Base-by-base conservation (phyloP, 2,797 vertebrate genomes). In the Sebastes vulpes region DNA sequence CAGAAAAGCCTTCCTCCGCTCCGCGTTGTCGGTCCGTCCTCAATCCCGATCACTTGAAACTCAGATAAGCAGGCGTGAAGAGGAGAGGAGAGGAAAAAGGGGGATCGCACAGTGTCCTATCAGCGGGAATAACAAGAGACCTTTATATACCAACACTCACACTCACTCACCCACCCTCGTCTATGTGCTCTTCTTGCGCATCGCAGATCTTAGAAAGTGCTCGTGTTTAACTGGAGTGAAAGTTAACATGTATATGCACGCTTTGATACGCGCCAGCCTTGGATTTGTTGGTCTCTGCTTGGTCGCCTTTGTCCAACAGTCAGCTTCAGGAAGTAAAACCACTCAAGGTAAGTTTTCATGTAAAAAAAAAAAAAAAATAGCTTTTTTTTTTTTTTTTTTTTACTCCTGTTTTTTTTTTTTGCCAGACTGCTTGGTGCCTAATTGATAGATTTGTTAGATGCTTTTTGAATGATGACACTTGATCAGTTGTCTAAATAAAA, bases 311-410 rank as follows among this genome's bases (percentile, higher is more conserved):
- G 97, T 99, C 95, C 96, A 97, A 87, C 95, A 95, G 93, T 93
- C 96, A 86, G 96, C 97, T 77, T 96, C 96, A 94, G 97, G 96
- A 92, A 96, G 95, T 96, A 98, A 96, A 96, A 93, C 93, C 85
- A 90, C 94, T 89, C 98, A 97, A 97, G 98, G 98, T 99, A 98
- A 98, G 97, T 93, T 93, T 90, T 81, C 74, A 66, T 75, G 68
- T 79, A 48, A 50, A 77, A 73, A 35, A 67, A 53, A 78, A 71
- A 71, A 74, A 53, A 78, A 71, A 71, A 74, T 26, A 38, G n/a
- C 63, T 11, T 35, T 42, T 66, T 61, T 16, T 26, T 53, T 53
- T 26, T 18, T 48, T 26, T 18, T 50, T 50, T 48, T n/a, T 48
- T 20, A 6, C 29, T 25, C 16, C 26, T 26, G 58, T 4, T 46